Base-by-base conservation (phyloP, 2,888 invertebrate species). In the Leptinotarsa haldemani region DNA sequence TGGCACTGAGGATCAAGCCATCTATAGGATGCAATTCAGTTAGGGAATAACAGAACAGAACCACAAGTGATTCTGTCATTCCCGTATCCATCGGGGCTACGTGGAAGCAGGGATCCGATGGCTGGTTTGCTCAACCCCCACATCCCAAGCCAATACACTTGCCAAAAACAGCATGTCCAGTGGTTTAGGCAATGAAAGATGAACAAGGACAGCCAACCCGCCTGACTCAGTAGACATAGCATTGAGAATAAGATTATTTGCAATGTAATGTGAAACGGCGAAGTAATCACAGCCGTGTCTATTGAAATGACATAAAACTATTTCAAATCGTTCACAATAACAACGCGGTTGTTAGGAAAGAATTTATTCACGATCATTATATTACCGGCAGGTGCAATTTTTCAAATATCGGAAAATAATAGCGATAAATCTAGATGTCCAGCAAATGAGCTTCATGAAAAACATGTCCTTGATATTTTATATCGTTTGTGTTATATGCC, bases 391-490 rank as follows among this genome's bases (percentile, higher is more conserved):
- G 30, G n/a, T 66, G 52, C 52, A 50, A 12, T 25, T 66, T 48
- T 66, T 66, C 52, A 47, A 66, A 66, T 66, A 25, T 66, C 66
- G 50, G 48, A 25, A 48, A 25, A 52, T 47, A 40, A 50, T 22
- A 48, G 22, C 30, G 1, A 66, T 52, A 50, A 58, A 40, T 69
- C 58, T 40, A 22, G 16, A 30, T 58, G 30, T 61, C 61, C 30
- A 30, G 30, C 16, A 61, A 61, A 61, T 61, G 61, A 61, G 61
- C 40, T n/a, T 40, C 40, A 61, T 61, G 61, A 47, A 68, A 52
- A 22, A 63, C 2, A 13, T 65, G 65, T 20, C 70, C 70, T 70
- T 70, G 70, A 65, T 65, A 70, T 70, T 70, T 70, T 18, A 53
- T 52, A 64, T 48, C 40, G 30, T 48, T 47, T 64, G 22, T 65